phyloP scores from a whole-genome alignment of 2,888 invertebrate genomes.

The Aricia artaxerxes region DNA sequence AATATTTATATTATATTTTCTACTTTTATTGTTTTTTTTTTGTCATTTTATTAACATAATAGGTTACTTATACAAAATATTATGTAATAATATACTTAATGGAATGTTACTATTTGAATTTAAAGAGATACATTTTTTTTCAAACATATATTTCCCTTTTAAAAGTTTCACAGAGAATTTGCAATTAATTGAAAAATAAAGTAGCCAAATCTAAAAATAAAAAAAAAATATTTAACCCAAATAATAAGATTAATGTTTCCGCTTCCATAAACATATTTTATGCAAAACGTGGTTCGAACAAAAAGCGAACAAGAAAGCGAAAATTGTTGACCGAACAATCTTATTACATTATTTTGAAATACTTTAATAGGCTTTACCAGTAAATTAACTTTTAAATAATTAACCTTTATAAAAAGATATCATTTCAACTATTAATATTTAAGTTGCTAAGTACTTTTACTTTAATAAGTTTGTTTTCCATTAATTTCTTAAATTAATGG shows the following conservation, averaged over 20 bases:
- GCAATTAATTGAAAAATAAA: neutral
- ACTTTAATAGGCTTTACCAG: neutral
- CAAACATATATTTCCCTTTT: too few relatives aligned
- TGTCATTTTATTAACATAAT: neutral
- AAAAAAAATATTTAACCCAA: neutral
- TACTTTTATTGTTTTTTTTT: neutral
- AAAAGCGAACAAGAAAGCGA: neutral
- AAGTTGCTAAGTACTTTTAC: slow-evolving; percentile 1
- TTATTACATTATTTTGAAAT: neutral
- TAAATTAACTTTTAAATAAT: neutral
- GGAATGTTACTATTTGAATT: neutral
- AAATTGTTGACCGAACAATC: neutral
- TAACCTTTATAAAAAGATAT: neutral
- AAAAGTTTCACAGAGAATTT: neutral
- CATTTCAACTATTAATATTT: neutral
- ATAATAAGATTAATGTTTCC: neutral
- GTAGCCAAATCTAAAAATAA: neutral
- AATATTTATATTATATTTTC: neutral
- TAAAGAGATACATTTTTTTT: neutral
- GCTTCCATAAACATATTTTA: neutral
- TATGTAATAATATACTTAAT: neutral
- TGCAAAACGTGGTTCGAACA: neutral
- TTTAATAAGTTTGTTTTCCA: neutral
- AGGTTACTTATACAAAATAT: neutral
- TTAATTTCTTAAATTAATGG: neutral